Evolutionary conservation across 2,888 invertebrate species (phyloP), one percentile per base, ranked within the genome.

Genomic region (Eudemis profundana): DNA sequence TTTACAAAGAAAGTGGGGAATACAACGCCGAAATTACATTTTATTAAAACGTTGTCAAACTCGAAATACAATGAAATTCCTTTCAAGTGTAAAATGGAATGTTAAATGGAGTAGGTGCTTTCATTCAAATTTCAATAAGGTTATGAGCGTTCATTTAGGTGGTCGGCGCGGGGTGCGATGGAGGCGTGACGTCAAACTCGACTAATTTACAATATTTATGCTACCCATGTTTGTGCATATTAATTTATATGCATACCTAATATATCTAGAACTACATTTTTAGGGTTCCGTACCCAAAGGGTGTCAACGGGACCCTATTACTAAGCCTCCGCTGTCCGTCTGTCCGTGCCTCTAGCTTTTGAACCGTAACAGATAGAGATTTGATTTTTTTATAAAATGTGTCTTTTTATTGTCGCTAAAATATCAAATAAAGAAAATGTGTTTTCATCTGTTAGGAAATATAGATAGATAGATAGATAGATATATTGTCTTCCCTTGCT

Each of bases 21-120:
- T 40, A 67, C 57, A 69, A 67, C 56, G 65, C 53, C 40, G 51
- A 61, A 60, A 67, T 65, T 65, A 38, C 40, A 64, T 69, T 67
- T 67, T 67, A 70, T 69, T 67, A 65, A 65, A 70, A 67, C 66
- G 57, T 69, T 70, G 66, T 69, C 69, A 71, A 68, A 68, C 59
- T 67, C 66, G 57, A 64, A 69, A 63, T 60, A 67, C 66, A 68
- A 72, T 66, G 57, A 54, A 54, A 42, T 54, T 42, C 64, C 66
- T 67, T 71, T 70, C 61, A 68, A 66, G 63, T 53, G 62, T 60
- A 56, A 54, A 66, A 53, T 51, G 51, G 59, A 56, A 59, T 64
- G 67, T 68, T 64, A 68, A 67, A 66, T 65, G 67, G 67, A 68
- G 68, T 65, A 66, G 61, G 68, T 64, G 63, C 66, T 68, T 67